These are phyloP conservation scores for Beris chalybata DNA, from an alignment of 2,888 invertebrate genomes.

Conservation along the genomic window DNA sequence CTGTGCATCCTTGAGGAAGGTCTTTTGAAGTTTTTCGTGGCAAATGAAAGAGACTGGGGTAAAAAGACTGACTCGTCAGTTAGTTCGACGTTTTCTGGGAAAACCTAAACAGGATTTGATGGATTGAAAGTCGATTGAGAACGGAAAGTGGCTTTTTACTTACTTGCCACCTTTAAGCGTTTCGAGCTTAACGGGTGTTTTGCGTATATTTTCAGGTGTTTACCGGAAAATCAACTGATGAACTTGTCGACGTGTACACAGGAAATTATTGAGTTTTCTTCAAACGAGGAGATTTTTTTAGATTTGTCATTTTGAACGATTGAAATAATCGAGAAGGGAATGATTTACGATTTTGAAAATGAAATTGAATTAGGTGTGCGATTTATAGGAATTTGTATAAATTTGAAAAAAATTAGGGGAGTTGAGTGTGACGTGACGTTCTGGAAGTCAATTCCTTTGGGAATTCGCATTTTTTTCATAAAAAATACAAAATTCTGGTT, in stretches of 20 bases:
- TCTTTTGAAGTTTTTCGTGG: slow-evolving; percentile 6
- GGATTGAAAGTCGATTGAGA: slow-evolving; percentile 29
- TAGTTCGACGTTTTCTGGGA: slow-evolving; percentile 23
- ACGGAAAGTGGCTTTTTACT: slow-evolving; percentile 28
- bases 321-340: no score
- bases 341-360: no score
- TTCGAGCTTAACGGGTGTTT: slow-evolving; percentile 25
- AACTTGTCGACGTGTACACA: slow-evolving; percentile 27
- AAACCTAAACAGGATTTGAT: slow-evolving; percentile 33
- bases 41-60: not conserved
- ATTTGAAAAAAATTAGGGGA: no score
- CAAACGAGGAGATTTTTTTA: slow-evolving; percentile 1
- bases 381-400: no score
- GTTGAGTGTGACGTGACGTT: no score
- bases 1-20: not conserved
- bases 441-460: no score
- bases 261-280: slow-evolving; percentile 28
- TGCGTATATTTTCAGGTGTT: slow-evolving; percentile 22
- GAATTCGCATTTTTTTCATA: no score
- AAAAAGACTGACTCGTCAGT: slow-evolving; percentile 28
- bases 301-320: no score
- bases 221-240: slow-evolving; percentile 30
- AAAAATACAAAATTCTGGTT: no score
- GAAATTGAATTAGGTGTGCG: no score
- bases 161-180: slow-evolving; percentile 3